Base-by-base conservation (phyloP, 2,797 vertebrate genomes). In the Coendou prehensilis region DNA sequence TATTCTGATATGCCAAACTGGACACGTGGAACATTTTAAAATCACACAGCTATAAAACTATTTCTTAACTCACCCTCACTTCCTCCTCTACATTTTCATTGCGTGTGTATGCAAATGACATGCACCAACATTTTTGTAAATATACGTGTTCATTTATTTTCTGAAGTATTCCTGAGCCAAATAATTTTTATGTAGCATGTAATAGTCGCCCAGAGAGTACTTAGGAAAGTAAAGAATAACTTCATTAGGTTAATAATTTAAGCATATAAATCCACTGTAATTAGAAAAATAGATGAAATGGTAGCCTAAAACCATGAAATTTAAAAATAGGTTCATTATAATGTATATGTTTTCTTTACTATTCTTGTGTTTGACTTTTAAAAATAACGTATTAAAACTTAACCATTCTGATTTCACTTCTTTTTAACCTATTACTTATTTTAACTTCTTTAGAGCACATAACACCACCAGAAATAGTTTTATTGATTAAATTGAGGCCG, bases 201-300 rank as follows among this genome's bases (percentile, higher is more conserved):
- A 75, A 23, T 26, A 54, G 56, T 61, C 59, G 18, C 45, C 14
- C 13, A 30, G 52, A 90, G 83, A 87, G 33, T 75, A n/a, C 30
- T 47, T 93, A 37, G 8, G 41, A 59, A 85, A 89, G 79, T 64
- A 83, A 82, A 57, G 45, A 83, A 22, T 80, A 63, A 52, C 26
- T n/a, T 89, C 9, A 93, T 64, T 75, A 91, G 9, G 26, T 67
- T 85, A 69, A 63, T 63, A 85, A 59, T 71, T 37, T 88, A 87
- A 95, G 52, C 82, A 17, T 82, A 37, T 78, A 88, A 75, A 81
- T 2, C n/a, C 47, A 54, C 33, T 81, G 67, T 81, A 57, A 69
- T 91, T 88, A n/a, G 6, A 83, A 54, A 37, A 23, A 57, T 75
- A 57, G 84, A 50, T 18, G 67, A 69, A 93, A 76, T 67, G 0